These are phyloP conservation scores for Anguilla obscura DNA, from an alignment of 2,797 vertebrate genomes.

Conservation along the genomic window DNA sequence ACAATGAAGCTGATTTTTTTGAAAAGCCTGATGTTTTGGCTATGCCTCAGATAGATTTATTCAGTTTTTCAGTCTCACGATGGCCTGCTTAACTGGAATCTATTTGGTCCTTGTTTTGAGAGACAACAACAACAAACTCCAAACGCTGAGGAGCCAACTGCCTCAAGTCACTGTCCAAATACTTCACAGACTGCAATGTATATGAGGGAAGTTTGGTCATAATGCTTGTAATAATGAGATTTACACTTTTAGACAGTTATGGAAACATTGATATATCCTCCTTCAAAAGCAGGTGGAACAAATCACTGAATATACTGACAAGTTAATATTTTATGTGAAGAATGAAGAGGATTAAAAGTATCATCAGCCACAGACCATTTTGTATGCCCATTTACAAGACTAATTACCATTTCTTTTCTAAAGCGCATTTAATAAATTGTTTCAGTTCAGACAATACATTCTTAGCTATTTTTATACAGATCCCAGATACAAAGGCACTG, in stretches of 20 bases:
- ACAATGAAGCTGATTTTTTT: too few relatives aligned
- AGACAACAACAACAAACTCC: background rate
- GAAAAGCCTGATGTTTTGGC: too few relatives aligned
- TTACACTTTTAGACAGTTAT: constrained; percentile 43
- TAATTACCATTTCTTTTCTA: constrained; percentile 35
- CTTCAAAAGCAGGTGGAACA: constrained; percentile 30
- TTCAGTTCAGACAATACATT: background rate
- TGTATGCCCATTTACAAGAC: background rate
- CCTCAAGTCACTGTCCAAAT: too few relatives aligned
- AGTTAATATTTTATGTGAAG: constrained; percentile 44
- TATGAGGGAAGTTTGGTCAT: constrained; percentile 35
- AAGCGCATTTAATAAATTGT: constrained; percentile 26
- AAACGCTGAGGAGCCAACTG: too few relatives aligned
- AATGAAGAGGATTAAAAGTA: constrained; percentile 52
- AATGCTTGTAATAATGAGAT: constrained; percentile 57
- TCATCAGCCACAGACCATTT: constrained; percentile 36
- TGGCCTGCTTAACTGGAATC: background rate
- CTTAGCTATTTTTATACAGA: background rate
- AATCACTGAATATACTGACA: constrained; percentile 35
- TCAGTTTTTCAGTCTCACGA: background rate
- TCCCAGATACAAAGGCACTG: background rate
- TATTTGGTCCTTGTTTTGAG: background rate
- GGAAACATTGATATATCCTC: constrained; percentile 34
- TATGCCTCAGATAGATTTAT: background rate
- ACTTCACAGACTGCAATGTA: background rate